Conservation (phyloP, 2,113 vertebrate species). For the Trogon surrucura region DNA sequence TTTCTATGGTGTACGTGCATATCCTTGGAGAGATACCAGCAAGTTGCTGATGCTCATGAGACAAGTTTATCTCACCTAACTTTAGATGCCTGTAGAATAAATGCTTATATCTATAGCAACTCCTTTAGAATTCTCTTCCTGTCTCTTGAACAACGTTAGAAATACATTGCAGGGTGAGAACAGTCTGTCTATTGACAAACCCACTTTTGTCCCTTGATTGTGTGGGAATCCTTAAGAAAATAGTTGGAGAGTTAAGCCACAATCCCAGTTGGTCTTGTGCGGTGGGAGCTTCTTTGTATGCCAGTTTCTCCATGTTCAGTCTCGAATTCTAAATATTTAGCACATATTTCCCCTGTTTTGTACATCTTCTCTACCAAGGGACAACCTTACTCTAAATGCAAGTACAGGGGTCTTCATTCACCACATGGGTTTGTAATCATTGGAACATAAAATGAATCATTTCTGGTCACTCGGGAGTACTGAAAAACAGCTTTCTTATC, state of each 20-base stretch:
- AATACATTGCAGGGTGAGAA: neutral
- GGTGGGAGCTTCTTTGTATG: neutral
- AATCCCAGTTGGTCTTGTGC: neutral
- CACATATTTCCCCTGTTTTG: neutral
- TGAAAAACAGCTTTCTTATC: neutral
- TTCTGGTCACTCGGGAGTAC: neutral
- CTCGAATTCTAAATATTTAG: neutral
- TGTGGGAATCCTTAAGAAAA: neutral
- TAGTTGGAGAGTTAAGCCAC: neutral
- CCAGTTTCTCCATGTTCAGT: accelerated
- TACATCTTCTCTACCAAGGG: neutral
- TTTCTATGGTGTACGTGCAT: neutral
- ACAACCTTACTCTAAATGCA: neutral
- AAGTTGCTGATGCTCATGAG: neutral
- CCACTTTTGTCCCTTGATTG: neutral
- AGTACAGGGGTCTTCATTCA: neutral
- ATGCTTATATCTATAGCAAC: neutral
- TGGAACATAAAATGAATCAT: neutral
- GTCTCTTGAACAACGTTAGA: neutral
- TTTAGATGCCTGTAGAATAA: neutral
- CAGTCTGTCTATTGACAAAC: neutral
- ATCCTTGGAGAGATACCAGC: neutral
- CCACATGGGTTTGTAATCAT: neutral
- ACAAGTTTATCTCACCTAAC: neutral
- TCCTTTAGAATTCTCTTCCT: neutral